Conservation (phyloP, 2,113 vertebrate genomes). For the Amazona guildingii region DNA sequence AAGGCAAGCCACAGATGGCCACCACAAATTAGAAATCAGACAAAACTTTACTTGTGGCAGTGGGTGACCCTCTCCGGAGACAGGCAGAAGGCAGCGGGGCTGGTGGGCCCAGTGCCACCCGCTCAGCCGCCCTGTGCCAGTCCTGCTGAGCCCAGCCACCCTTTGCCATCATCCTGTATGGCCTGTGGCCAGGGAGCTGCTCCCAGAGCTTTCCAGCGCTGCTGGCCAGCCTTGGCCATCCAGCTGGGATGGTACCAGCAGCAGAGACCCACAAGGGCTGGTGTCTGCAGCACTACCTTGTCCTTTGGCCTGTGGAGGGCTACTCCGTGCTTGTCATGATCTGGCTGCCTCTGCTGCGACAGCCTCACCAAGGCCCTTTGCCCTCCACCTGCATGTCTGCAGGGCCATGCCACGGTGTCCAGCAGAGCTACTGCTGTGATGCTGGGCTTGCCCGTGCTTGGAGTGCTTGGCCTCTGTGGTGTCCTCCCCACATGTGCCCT, state of each 20-base stretch:
- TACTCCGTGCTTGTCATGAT: rapidly evolving
- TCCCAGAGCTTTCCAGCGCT: neutral
- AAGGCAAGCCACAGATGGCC: neutral
- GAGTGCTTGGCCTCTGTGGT: too few relatives aligned
- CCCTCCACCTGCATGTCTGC: neutral
- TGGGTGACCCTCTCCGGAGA: neutral
- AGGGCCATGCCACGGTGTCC: rapidly evolving
- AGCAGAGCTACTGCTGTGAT: neutral
- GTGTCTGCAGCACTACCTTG: rapidly evolving
- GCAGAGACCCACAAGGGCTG: too few relatives aligned
- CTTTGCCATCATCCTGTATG: neutral
- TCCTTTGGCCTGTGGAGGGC: neutral
- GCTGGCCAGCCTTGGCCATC: neutral
- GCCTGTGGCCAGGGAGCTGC: neutral
- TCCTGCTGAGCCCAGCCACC: neutral
- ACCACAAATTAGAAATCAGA: rapidly evolving
- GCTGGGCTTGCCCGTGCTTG: neutral
- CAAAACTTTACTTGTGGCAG: neutral
- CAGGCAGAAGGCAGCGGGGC: neutral
- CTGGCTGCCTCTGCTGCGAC: neutral
- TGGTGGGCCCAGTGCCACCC: neutral
- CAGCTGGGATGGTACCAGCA: neutral
- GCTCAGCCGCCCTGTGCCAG: neutral
- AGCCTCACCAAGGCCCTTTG: neutral
- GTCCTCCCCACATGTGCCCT: neutral